A percentile compares a stretch with the other conserved stretches of the same genome.
phyloP scores from a whole-genome alignment of 2,113 vertebrate genomes.

The Pristiophorus japonicus region DNA sequence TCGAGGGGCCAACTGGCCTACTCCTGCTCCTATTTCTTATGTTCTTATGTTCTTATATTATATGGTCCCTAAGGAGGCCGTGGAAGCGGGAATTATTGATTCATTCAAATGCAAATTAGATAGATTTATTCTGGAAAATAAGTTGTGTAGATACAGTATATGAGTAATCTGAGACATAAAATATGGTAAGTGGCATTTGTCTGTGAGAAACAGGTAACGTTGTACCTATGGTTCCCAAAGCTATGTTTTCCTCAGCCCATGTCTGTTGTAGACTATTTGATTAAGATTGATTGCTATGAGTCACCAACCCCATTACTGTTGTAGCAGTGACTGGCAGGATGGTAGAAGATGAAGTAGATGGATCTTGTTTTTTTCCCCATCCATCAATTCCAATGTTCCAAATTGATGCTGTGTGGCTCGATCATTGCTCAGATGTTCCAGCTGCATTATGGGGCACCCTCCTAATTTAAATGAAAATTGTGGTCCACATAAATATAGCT shows the following conservation, averaged over 20 bases:
- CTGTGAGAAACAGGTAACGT: neutral
- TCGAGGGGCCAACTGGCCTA: too few relatives aligned
- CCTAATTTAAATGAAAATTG: neutral
- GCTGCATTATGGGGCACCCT: too few relatives aligned
- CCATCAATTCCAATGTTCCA: neutral
- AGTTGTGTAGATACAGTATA: too few relatives aligned
- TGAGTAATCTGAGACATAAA: neutral
- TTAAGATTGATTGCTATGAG: neutral
- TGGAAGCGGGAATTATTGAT: neutral
- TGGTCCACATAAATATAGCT: neutral
- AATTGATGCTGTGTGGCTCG: neutral
- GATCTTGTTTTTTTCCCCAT: neutral
- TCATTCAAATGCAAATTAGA: neutral
- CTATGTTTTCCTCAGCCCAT: neutral
- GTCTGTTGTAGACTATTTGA: neutral
- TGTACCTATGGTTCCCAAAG: neutral
- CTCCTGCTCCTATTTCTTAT: too few relatives aligned
- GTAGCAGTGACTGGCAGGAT: neutral
- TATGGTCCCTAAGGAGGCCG: neutral
- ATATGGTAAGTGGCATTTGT: too few relatives aligned
- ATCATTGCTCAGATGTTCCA: neutral
- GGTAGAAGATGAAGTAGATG: neutral
- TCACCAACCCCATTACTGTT: neutral
- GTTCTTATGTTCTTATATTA: too few relatives aligned
- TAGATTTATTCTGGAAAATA: neutral